These are phyloP conservation scores for Diploscapter pachys DNA, from an alignment of 1,140 invertebrate genomes.

Conservation along the genomic window DNA sequence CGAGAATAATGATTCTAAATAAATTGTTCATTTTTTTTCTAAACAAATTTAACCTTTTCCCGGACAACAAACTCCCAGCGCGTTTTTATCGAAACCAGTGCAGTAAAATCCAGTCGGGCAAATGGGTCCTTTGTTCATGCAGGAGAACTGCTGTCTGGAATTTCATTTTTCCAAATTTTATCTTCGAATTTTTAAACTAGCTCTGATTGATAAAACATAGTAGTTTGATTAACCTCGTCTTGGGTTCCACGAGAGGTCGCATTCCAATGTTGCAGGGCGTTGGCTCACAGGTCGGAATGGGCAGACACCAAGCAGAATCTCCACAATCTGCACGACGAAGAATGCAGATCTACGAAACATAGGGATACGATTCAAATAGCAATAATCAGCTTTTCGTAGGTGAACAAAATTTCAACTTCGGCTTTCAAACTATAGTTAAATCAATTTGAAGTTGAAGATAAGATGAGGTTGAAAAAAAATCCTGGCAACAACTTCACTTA, in stretches of 20 bases:
- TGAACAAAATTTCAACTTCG: no score
- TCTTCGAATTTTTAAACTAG: no score
- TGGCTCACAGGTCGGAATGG: constrained; percentile 47
- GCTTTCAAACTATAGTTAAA: no score
- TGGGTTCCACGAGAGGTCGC: no score
- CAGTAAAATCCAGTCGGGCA: constrained; percentile 43
- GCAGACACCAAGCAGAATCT: constrained; percentile 40
- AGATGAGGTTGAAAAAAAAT: no score
- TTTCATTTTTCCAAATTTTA: no score
- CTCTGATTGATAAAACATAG: no score
- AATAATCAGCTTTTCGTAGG: no score
- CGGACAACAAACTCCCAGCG: constrained; percentile 45
- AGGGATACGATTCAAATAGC: not conserved
- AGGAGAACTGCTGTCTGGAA: no score
- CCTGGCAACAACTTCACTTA: not conserved
- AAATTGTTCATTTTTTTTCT: constrained; percentile 19
- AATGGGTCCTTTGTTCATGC: no score
- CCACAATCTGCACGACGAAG: constrained; percentile 21
- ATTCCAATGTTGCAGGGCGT: no score
- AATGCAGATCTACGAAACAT: constrained; percentile 34
- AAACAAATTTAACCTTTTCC: constrained; percentile 29
- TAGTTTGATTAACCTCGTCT: no score
- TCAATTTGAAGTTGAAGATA: constrained; percentile 30
- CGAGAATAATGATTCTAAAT: constrained; percentile 5
- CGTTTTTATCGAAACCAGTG: constrained; percentile 29